phyloP scores from a whole-genome alignment of 2,797 vertebrate genomes.

The Telmatherina bonti region DNA sequence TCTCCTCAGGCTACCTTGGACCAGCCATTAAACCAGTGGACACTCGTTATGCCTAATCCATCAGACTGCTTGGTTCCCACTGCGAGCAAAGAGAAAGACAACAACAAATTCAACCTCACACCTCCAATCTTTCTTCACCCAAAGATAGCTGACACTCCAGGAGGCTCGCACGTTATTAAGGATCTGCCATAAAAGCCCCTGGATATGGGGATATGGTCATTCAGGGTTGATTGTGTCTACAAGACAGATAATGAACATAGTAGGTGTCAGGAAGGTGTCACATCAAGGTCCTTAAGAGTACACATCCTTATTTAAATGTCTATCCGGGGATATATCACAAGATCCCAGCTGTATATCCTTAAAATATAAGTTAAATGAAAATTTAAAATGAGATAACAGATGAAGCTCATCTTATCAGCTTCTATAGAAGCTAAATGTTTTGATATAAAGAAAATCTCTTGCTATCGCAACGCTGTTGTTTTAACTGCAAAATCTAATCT shows the following conservation, averaged over 20 bases:
- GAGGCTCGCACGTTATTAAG: slow-evolving; percentile 69
- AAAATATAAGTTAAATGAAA: slow-evolving; percentile 35
- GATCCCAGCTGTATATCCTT: slow-evolving; percentile 14
- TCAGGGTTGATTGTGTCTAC: neutral
- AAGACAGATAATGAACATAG: neutral
- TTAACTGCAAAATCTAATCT: neutral
- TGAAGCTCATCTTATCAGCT: slow-evolving; percentile 35
- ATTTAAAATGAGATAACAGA: slow-evolving; percentile 34
- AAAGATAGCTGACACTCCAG: slow-evolving; percentile 67
- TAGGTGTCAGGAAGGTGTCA: neutral
- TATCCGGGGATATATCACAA: slow-evolving; percentile 12
- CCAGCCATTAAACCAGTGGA: slow-evolving; percentile 79
- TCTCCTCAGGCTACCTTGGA: slow-evolving; percentile 79
- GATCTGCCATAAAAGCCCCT: slow-evolving; percentile 57
- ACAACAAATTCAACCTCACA: slow-evolving; percentile 59
- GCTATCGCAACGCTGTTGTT: slow-evolving; percentile 8
- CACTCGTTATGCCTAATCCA: slow-evolving; percentile 74
- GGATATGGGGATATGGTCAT: slow-evolving; percentile 13
- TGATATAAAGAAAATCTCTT: slow-evolving; percentile 23
- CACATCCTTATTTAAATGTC: neutral
- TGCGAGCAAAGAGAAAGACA: slow-evolving; percentile 60
- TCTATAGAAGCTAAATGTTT: slow-evolving; percentile 3
- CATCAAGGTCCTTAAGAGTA: neutral
- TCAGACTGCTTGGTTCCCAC: slow-evolving; percentile 77
- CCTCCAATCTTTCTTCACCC: slow-evolving; percentile 40